A percentile compares a stretch with the other conserved stretches of the same genome.
Evolutionary conservation across 1,140 invertebrate genomes (phyloP).

Genomic region (Gyrodactylus salaris): DNA sequence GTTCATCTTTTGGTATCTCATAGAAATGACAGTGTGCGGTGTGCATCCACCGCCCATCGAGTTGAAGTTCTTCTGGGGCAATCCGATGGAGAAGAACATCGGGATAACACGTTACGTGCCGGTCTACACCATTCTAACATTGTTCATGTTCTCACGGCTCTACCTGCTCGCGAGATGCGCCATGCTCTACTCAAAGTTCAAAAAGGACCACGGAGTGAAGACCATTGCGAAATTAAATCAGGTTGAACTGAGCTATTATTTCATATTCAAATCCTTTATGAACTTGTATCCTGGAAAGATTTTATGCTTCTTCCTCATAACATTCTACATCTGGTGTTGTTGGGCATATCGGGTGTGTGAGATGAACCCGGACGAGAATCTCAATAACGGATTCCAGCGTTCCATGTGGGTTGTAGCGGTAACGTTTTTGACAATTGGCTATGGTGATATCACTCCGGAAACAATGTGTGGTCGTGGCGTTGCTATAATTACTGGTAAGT

Average conservation of each 20-base stretch:
- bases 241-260: constrained; percentile 17
- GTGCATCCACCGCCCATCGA: constrained; percentile 17
- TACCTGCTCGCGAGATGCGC: constrained; percentile 15
- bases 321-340: constrained; percentile 14
- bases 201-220: constrained; percentile 17
- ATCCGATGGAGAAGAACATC: not conserved
- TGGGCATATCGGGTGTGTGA: constrained; percentile 14
- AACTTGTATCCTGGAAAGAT: constrained; percentile 17
- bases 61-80: not conserved
- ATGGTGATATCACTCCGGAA: constrained; percentile 19
- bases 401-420: constrained; percentile 19
- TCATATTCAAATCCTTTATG: constrained; percentile 20
- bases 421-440: constrained; percentile 18
- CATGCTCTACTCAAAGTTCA: constrained; percentile 17
- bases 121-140: constrained; percentile 14
- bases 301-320: constrained; percentile 14
- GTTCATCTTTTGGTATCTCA: constrained; percentile 11
- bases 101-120: constrained; percentile 10
- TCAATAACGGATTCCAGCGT: constrained; percentile 14
- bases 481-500: constrained; percentile 16
- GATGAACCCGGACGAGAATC: constrained; percentile 10
- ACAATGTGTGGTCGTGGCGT: constrained; percentile 18
- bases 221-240: constrained; percentile 18
- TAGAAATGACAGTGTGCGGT: constrained; percentile 15
- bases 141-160: constrained; percentile 18